Base-by-base conservation (phyloP, 2,113 vertebrate species). In the Chaenogobius annularis region DNA sequence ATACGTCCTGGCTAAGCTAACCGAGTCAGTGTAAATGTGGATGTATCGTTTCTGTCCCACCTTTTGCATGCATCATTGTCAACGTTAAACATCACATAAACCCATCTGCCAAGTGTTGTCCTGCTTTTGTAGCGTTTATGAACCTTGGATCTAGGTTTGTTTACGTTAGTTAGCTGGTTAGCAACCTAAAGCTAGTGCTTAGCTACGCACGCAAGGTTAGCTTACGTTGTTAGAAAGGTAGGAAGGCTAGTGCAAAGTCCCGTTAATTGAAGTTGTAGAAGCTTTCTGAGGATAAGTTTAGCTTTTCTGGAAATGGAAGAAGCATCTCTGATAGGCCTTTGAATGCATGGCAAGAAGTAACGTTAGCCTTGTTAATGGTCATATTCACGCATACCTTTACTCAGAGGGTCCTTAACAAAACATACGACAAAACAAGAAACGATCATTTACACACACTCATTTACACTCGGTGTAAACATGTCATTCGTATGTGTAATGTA, bases 161-260 rank as follows among this genome's bases (percentile, higher is more conserved):
- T 92, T 92, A 92, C 88, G 82, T 90, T 90, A 84, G 82, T 90
- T 90, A 84, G 89, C 87, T 83, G 72, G 74, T 43, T 26, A 52
- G 86, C 86, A 77, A 79, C 74, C 75, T 78, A 86, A 85, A 73
- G 68, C 73, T 63, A 74, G 31, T 61, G 79, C 68, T 72, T 85
- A 85, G 83, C 86, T 77, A 43, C 61, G 74, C 75, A 80, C 70
- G 80, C 78, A 85, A 73, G 59, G 72, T 64, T 77, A 80, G 82
- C 75, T 26, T 73, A 78, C 72, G 11, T 43, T 68, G 68, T 81
- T 31, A 83, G 87, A 81, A 78, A 82, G 85, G 84, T 87, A 85
- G 80, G 15, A n/a, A 40, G 10, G 79, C 83, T 78, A 82, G 84
- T 17, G 17, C 31, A 10, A 10, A n/a, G 31, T 63, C 61, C 37